Evolutionary conservation across 2,888 invertebrate genomes (phyloP).

Genomic region (Phyllotreta striolata): DNA sequence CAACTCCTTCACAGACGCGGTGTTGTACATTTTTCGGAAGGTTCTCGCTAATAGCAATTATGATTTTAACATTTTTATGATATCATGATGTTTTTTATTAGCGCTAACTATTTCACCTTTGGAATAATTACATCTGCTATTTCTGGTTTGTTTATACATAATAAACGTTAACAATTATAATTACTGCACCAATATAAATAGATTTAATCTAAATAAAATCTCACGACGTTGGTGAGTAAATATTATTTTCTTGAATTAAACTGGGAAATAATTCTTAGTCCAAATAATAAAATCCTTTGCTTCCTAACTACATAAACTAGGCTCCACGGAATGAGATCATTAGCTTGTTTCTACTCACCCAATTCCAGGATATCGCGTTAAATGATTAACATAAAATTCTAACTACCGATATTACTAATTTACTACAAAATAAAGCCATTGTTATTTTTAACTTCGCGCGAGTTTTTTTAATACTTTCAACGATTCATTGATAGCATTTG

Average conservation of each 20-base stretch:
- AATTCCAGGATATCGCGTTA: conserved; percentile 13
- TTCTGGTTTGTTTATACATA: no score
- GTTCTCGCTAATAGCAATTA: neutral
- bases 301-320: neutral
- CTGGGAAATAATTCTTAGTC: neutral
- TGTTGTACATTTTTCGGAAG: neutral
- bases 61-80: neutral
- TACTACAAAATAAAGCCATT: conserved; percentile 2
- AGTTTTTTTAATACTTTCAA: conserved; percentile 3
- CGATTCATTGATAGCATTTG: neutral
- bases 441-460: conserved; percentile 17
- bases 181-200: neutral
- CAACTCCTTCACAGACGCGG: neutral
- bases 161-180: no score
- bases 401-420: neutral
- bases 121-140: no score
- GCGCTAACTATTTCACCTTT: no score
- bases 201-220: no score
- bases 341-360: conserved; percentile 5
- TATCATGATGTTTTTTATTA: no score
- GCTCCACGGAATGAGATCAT: conserved; percentile 13
- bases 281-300: conserved; percentile 1
- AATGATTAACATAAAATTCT: conserved; percentile 8
- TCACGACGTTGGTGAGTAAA: neutral
- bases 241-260: conserved; percentile 4